A percentile compares a stretch with the other conserved stretches of the same genome.
These are phyloP conservation scores for Glaucomys volans DNA, from an alignment of 2,113 vertebrate genomes.

Conservation along the genomic window DNA sequence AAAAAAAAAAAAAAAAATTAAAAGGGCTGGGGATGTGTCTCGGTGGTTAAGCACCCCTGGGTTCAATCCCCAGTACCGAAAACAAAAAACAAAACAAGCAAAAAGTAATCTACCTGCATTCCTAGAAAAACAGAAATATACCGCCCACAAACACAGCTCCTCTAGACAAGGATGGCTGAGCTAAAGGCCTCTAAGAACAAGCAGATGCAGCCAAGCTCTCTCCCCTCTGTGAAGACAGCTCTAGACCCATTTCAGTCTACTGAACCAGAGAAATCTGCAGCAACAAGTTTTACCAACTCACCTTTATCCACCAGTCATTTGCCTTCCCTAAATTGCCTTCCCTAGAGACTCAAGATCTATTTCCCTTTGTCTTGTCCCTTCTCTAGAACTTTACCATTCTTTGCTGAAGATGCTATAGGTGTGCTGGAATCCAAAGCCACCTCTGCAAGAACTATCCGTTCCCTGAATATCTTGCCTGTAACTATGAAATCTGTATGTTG, in stretches of 20 bases:
- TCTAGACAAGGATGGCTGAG: background rate
- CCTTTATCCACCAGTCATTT: background rate
- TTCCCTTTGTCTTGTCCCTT: background rate
- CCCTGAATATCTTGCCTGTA: too few relatives aligned
- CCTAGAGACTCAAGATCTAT: background rate
- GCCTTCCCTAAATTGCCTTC: background rate
- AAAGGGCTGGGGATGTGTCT: too few relatives aligned
- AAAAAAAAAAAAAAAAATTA: too few relatives aligned
- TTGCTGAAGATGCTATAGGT: background rate
- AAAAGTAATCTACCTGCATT: background rate
- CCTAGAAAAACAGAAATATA: background rate
- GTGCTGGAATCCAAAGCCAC: background rate
- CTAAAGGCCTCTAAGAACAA: background rate
- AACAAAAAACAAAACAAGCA: too few relatives aligned
- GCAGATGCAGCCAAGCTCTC: background rate
- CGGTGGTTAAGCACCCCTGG: too few relatives aligned
- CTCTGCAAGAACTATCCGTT: background rate
- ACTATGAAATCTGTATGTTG: too few relatives aligned
- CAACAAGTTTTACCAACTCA: background rate
- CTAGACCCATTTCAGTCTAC: background rate
- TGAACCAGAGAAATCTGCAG: background rate
- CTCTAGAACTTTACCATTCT: background rate
- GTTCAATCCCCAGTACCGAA: too few relatives aligned
- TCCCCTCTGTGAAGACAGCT: background rate
- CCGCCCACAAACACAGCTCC: background rate